Conservation (phyloP, 2,888 invertebrate genomes). For the Polietes domitor region DNA sequence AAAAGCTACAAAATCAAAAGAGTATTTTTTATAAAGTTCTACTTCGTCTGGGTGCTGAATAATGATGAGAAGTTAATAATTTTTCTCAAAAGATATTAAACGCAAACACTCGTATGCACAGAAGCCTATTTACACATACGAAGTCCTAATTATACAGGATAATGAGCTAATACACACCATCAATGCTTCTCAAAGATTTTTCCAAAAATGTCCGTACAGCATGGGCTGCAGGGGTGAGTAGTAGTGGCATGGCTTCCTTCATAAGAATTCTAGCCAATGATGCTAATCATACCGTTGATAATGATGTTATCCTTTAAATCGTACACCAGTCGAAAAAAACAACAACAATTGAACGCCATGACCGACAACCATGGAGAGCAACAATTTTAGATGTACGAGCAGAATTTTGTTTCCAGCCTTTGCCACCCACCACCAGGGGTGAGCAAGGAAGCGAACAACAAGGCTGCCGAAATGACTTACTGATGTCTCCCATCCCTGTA, state of each 20-base stretch:
- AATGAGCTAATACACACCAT: constrained; percentile 31
- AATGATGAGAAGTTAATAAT: too few relatives aligned
- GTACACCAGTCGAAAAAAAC: not conserved
- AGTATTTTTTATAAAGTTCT: too few relatives aligned
- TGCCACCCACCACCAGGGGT: not conserved
- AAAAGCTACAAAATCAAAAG: too few relatives aligned
- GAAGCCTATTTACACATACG: too few relatives aligned
- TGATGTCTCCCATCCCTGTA: not conserved
- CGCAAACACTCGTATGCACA: not conserved
- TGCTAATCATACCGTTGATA: constrained; percentile 53
- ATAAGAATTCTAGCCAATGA: constrained; percentile 37
- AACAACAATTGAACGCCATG: not conserved
- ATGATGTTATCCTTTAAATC: constrained; percentile 61
- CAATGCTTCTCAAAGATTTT: not conserved
- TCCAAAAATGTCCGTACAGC: not conserved
- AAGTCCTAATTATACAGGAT: too few relatives aligned
- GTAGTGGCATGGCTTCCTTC: constrained; percentile 16
- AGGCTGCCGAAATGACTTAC: not conserved
- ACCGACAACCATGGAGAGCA: constrained; percentile 50
- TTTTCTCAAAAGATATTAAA: too few relatives aligned
- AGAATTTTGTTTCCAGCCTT: not conserved
- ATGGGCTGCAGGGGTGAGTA: constrained; percentile 29
- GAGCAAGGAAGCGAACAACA: not conserved
- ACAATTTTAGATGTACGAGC: constrained; percentile 48
- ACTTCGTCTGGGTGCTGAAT: too few relatives aligned